phyloP scores from a whole-genome alignment of 1,140 invertebrate genomes.

The Aporrectodea caliginosa region DNA sequence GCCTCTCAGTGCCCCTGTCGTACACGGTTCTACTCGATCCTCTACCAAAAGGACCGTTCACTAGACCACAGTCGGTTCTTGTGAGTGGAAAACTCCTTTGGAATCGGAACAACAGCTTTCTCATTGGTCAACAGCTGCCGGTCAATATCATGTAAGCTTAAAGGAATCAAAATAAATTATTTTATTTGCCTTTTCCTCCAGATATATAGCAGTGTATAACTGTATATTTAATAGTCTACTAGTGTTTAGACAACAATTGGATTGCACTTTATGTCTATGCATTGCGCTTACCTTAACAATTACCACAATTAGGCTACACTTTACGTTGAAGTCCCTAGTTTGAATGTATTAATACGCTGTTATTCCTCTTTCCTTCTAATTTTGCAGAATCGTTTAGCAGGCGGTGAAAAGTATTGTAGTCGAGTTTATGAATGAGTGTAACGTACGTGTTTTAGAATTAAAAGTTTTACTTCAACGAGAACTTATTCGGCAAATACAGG shows the following conservation, averaged over 20 bases:
- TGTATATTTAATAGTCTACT: too few species aligned
- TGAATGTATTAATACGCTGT: too few species aligned
- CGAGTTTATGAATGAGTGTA: background rate
- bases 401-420: background rate
- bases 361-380: background rate
- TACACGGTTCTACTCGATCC: constrained; percentile 27
- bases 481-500: background rate
- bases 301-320: too few species aligned
- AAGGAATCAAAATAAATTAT: too few species aligned
- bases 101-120: background rate
- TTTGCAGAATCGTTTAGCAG: background rate
- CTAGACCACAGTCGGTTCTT: constrained; percentile 26
- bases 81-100: constrained; percentile 32
- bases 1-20: constrained; percentile 30
- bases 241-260: too few species aligned
- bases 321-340: too few species aligned
- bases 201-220: too few species aligned
- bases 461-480: constrained; percentile 5
- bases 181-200: too few species aligned
- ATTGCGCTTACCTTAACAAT: too few species aligned
- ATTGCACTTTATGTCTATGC: too few species aligned
- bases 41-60: constrained; percentile 25
- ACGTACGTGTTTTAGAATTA: constrained; percentile 7
- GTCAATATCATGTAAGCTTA: constrained; percentile 23
- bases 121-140: constrained; percentile 10